phyloP scores from a whole-genome alignment of 2,888 invertebrate species.

The Anorthoa munda region DNA sequence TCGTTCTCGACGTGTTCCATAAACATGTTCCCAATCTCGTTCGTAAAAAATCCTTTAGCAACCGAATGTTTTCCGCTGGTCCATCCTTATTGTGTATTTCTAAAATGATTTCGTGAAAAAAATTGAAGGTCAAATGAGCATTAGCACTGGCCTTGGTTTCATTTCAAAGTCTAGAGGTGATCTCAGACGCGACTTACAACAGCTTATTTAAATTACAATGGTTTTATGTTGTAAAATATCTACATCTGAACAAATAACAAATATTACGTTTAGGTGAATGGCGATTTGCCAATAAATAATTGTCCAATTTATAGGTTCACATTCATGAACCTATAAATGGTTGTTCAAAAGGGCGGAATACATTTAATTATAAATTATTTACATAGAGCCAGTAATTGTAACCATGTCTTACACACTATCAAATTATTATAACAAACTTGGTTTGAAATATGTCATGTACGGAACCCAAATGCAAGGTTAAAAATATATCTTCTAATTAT shows the following conservation, averaged over 20 bases:
- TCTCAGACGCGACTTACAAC: conserved; percentile 79
- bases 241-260: conserved; percentile 72
- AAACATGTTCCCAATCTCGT: conserved; percentile 25
- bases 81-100: conserved; percentile 69
- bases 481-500: conserved; percentile 69
- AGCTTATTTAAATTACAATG: conserved; percentile 84
- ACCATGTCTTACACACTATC: not conserved
- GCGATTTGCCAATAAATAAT: conserved; percentile 20
- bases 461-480: conserved; percentile 59
- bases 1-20: conserved; percentile 19
- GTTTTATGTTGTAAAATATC: conserved; percentile 77
- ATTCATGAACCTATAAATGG: not conserved
- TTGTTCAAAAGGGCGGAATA: not conserved
- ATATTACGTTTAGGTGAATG: conserved; percentile 25
- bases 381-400: not conserved
- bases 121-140: conserved; percentile 82
- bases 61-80: conserved; percentile 53
- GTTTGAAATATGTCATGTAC: conserved; percentile 21
- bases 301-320: not conserved
- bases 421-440: not conserved
- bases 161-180: conserved; percentile 83
- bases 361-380: not conserved
- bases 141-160: conserved; percentile 83
- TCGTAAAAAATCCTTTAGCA: conserved; percentile 58
- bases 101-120: conserved; percentile 76